Base-by-base conservation (phyloP, 2,113 vertebrate genomes). In the Plestiodon gilberti region DNA sequence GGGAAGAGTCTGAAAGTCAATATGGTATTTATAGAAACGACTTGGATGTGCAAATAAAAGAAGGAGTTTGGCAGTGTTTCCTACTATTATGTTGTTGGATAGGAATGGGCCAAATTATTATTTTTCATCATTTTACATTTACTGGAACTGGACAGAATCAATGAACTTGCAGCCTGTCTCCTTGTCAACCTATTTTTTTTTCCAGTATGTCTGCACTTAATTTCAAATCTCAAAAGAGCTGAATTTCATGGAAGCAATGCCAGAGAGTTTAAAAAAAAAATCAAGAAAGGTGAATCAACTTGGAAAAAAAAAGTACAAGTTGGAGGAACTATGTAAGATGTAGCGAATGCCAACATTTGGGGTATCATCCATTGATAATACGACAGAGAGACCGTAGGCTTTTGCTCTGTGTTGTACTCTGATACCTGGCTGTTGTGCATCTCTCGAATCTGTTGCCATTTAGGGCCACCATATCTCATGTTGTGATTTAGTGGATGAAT, bases 51-150 rank as follows among this genome's bases (percentile, higher is more conserved):
- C 55, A 78, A 28, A 78, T 35, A 55, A 62, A 76, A 25, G 18
- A 76, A 25, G 18, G 78, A 23, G 28, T 89, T 59, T 86, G 52
- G 70, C 30, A 23, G 57, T 0, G 0, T 87, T 75, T 81, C 81
- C 65, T 79, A 62, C 81, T 38, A 13, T 59, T 13, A 38, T 82
- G 23, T 71, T 70, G 61, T 83, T 62, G 64, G 80, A 91, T 88
- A 79, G 61, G 38, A 85, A 89, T 88, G 77, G n/a, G 86, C 83
- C 57, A 90, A 15, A 87, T 40, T 81, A 61, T 73, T 91, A 64
- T 35, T 90, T 88, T 87, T 67, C 59, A 13, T 13, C 0, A 0
- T 75, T 84, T 84, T 62, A 64, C 15, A 70, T 20, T 87, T 9
- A 23, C 14, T 71, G 64, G 14, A n/a, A 61, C 48, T 1, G 67